These are phyloP conservation scores for Eurypyga helias DNA, from an alignment of 2,113 vertebrate species.

Conservation along the genomic window DNA sequence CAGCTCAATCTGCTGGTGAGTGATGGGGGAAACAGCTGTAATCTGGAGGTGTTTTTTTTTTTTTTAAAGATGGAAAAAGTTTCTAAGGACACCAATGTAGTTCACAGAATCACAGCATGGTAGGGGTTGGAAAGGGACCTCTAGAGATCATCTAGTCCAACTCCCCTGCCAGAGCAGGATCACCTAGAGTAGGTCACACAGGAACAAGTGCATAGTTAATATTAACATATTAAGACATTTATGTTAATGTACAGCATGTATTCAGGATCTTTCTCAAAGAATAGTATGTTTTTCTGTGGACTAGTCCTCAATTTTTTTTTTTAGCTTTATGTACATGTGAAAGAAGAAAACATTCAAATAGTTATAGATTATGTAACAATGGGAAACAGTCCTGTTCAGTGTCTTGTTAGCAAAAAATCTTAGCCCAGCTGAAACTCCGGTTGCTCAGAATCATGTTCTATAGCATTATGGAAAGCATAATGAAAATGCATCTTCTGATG, in stretches of 20 bases:
- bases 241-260: not conserved
- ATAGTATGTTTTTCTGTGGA: not conserved
- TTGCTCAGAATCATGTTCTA: not conserved
- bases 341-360: not conserved
- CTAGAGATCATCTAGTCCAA: no score
- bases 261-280: not conserved
- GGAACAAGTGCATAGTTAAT: not conserved
- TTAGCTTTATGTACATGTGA: not conserved
- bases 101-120: no score
- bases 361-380: not conserved
- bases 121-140: no score
- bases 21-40: not conserved
- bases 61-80: not conserved
- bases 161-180: no score
- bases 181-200: no score
- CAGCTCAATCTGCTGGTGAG: not conserved
- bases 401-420: not conserved
- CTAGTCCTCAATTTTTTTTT: not conserved
- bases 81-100: not conserved
- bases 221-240: not conserved
- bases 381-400: not conserved
- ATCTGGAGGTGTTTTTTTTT: not conserved
- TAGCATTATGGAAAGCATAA: not conserved
- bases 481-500: not conserved
- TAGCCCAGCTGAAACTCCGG: not conserved